Evolutionary conservation across 2,888 invertebrate genomes (phyloP).

Genomic region (Sesia bembeciformis): DNA sequence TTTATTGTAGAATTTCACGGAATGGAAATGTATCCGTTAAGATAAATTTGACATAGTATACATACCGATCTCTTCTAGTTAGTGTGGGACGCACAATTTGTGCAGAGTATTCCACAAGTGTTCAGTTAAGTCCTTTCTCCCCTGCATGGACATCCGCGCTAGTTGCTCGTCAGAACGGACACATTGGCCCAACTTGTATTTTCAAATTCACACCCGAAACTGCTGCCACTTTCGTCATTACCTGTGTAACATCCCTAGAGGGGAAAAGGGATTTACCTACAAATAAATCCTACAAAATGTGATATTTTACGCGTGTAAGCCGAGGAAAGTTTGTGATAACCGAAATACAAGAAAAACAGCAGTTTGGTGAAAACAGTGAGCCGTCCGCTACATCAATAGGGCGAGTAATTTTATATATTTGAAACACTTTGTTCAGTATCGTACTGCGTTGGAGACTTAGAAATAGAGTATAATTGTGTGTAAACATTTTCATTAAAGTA

Average conservation of each 20-base stretch:
- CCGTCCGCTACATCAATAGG: slow-evolving; percentile 56
- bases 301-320: slow-evolving; percentile 9
- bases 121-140: slow-evolving; percentile 54
- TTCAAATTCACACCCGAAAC: slow-evolving; percentile 4
- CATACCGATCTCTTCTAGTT: slow-evolving; percentile 69
- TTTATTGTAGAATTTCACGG: slow-evolving; percentile 56
- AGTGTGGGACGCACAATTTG: slow-evolving; percentile 44
- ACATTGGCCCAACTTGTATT: slow-evolving; percentile 6
- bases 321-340: slow-evolving; percentile 41
- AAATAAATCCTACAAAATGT: background rate
- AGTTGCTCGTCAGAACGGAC: slow-evolving; percentile 2
- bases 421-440: slow-evolving; percentile 47
- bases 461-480: slow-evolving; percentile 45
- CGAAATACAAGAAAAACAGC: slow-evolving; percentile 41
- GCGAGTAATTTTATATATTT: slow-evolving; percentile 68
- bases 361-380: slow-evolving; percentile 48
- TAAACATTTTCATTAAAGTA: slow-evolving; percentile 28
- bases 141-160: slow-evolving; percentile 23
- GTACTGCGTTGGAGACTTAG: slow-evolving; percentile 45
- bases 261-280: slow-evolving; percentile 46
- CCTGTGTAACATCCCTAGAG: slow-evolving; percentile 16
- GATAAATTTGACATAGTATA: slow-evolving; percentile 52
- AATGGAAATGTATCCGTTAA: slow-evolving; percentile 35
- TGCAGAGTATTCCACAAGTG: slow-evolving; percentile 33
- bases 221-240: slow-evolving; percentile 15